Percentiles rank a stretch among this genome's conserved stretches.
Conservation (phyloP, 2,797 vertebrate species). For the Lagorchestes hirsutus region DNA sequence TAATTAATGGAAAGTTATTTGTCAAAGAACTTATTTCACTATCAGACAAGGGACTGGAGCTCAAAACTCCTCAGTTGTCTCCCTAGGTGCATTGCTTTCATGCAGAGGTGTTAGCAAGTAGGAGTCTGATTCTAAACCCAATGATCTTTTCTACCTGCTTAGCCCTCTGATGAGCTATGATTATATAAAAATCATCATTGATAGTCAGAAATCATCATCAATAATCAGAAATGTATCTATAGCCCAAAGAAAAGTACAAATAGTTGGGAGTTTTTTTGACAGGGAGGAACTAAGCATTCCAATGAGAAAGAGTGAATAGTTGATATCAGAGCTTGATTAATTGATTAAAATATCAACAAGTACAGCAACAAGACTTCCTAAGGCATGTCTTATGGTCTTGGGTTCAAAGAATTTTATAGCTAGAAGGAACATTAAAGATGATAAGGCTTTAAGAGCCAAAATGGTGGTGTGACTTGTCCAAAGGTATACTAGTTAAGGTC, state of each 20-base stretch:
- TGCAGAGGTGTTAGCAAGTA: background rate
- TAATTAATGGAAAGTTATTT: constrained; percentile 5
- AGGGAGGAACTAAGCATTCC: background rate
- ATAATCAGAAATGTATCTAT: background rate
- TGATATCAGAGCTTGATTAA: background rate
- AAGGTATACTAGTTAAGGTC: background rate
- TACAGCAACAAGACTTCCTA: too few species aligned
- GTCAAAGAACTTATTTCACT: background rate
- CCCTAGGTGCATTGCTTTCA: background rate
- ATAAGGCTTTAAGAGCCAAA: background rate
- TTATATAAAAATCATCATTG: background rate
- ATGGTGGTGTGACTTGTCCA: background rate
- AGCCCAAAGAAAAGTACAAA: background rate
- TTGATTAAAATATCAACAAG: background rate
- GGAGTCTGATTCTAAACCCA: background rate
- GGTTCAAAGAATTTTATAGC: too few species aligned
- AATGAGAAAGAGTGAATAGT: background rate
- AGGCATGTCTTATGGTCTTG: too few species aligned
- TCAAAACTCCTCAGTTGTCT: background rate
- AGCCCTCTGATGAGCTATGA: background rate
- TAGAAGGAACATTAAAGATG: background rate
- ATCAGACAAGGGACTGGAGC: background rate
- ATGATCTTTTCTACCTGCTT: background rate
- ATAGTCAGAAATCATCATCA: background rate
- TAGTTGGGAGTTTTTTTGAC: background rate